Percentiles rank a stretch among this genome's conserved stretches.
Evolutionary conservation across 2,797 vertebrate species (phyloP).

Genomic region (Epinephelus coioides): DNA sequence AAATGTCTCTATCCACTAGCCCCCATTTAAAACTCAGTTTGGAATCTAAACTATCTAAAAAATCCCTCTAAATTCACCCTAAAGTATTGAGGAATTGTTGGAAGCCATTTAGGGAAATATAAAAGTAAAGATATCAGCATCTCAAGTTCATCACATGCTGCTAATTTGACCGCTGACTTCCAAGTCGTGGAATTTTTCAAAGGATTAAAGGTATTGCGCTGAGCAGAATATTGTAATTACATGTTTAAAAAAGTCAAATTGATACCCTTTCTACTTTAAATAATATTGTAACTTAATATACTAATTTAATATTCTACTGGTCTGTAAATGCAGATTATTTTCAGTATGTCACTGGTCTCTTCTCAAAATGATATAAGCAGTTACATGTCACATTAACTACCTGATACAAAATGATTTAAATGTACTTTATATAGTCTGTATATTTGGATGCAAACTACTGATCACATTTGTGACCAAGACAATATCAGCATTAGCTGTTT

Average conservation of each 20-base stretch:
- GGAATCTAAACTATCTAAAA: too few relatives aligned
- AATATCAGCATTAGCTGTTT: background rate
- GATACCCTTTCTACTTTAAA: background rate
- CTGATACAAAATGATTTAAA: background rate
- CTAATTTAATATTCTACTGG: too few relatives aligned
- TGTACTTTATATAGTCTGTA: background rate
- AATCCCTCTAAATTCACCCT: too few relatives aligned
- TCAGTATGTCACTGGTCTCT: background rate
- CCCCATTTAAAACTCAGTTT: too few relatives aligned
- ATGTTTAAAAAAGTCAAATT: background rate
- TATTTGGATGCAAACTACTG: background rate
- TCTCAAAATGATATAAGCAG: background rate
- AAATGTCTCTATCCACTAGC: background rate
- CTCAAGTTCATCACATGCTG: background rate
- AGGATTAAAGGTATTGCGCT: background rate
- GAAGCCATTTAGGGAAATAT: background rate
- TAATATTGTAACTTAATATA: background rate
- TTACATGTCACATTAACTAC: background rate
- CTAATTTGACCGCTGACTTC: background rate
- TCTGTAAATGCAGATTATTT: too few relatives aligned
- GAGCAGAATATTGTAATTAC: background rate
- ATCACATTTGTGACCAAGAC: background rate
- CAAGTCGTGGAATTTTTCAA: too few relatives aligned
- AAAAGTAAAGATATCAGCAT: background rate
- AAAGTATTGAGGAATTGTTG: too few relatives aligned